A percentile compares a stretch with the other conserved stretches of the same genome.
Conservation (phyloP, 2,113 vertebrate species). For the Pungitius pungitius region DNA sequence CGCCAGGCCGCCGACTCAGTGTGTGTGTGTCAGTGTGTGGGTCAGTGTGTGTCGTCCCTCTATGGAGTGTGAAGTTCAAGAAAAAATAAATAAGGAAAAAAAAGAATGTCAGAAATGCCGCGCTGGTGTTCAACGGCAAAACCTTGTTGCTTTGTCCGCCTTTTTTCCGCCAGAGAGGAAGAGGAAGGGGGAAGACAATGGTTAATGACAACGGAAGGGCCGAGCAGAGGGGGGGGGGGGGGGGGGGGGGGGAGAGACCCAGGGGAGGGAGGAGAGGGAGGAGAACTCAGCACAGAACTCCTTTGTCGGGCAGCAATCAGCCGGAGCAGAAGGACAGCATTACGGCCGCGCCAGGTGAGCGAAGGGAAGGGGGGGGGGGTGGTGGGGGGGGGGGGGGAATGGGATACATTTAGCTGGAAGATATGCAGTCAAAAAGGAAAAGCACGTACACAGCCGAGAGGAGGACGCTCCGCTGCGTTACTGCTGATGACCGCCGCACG, state of each 20-base stretch:
- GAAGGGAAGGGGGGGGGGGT: constrained; percentile 16
- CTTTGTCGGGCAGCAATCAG: constrained; percentile 66
- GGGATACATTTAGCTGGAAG: constrained; percentile 4
- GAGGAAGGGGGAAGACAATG: constrained; percentile 51
- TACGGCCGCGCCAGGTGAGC: constrained; percentile 66
- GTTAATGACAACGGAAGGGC: constrained; percentile 58
- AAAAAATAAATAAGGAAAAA: neutral
- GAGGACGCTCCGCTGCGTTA: neutral
- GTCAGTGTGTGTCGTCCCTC: neutral
- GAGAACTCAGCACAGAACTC: constrained; percentile 61
- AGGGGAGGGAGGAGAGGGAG: constrained; percentile 41
- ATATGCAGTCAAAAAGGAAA: constrained; percentile 1
- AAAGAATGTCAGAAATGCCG: constrained; percentile 9
- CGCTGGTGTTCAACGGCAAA: neutral
- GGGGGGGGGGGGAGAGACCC: constrained; percentile 33
- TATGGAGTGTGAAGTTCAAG: constrained; percentile 9
- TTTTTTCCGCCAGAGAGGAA: constrained; percentile 28
- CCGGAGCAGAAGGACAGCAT: constrained; percentile 50
- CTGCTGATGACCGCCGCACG: too few species aligned
- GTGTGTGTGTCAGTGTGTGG: neutral
- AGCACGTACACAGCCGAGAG: neutral
- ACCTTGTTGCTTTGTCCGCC: neutral
- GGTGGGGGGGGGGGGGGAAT: constrained; percentile 1
- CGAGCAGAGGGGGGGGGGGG: neutral
- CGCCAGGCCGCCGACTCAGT: constrained; percentile 11